Evolutionary conservation across 2,888 invertebrate species (phyloP).

Genomic region (Luffia ferchaultella): DNA sequence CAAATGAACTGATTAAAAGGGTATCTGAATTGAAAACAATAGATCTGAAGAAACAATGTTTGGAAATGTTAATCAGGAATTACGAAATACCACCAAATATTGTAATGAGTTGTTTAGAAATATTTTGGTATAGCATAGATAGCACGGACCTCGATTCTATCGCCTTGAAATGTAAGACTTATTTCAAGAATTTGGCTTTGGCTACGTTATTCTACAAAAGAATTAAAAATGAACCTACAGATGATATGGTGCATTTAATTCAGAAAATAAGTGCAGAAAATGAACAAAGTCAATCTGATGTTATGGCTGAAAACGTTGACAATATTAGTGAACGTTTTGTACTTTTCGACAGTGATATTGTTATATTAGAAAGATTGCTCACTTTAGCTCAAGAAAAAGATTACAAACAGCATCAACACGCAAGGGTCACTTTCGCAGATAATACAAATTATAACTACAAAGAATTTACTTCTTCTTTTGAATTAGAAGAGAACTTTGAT

Average conservation of each 20-base stretch:
- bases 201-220: constrained; percentile 40
- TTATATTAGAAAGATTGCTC: constrained; percentile 70
- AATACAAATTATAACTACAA: constrained; percentile 50
- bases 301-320: constrained; percentile 12
- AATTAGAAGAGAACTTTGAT: constrained; percentile 37
- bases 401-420: constrained; percentile 41
- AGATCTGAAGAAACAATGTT: constrained; percentile 74
- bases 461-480: constrained; percentile 65
- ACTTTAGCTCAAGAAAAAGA: constrained; percentile 61
- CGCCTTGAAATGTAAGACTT: constrained; percentile 28
- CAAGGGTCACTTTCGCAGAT: constrained; percentile 68
- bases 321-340: constrained; percentile 26
- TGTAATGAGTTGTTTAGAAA: constrained; percentile 53
- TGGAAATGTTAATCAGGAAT: constrained; percentile 74
- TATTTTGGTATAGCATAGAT: constrained; percentile 49
- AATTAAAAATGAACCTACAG: constrained; percentile 34
- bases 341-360: constrained; percentile 64
- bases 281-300: constrained; percentile 6
- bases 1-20: constrained; percentile 60
- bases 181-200: constrained; percentile 38
- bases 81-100: constrained; percentile 70
- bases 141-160: constrained; percentile 21
- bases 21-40: constrained; percentile 73
- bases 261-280: constrained; percentile 27
- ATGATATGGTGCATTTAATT: constrained; percentile 35